Base-by-base conservation (phyloP, 2,888 invertebrate genomes). In the Bombyx huttoni region DNA sequence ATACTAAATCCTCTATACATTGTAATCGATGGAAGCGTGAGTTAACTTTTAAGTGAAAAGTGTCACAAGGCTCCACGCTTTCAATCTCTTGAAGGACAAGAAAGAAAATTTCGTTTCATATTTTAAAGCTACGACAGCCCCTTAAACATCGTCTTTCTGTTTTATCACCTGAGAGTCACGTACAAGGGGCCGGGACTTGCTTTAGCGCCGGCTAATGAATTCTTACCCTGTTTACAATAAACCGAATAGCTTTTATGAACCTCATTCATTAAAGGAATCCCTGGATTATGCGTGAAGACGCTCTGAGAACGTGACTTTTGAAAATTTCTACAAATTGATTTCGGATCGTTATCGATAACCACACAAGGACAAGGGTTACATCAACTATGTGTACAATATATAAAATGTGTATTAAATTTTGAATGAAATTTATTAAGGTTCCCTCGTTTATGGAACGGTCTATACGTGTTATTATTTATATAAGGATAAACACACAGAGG, bases 191-290 rank as follows among this genome's bases (percentile, higher is more conserved):
- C 63, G 62, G 65, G 63, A 64, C 63, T 68, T 65, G 64, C 71
- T 64, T 67, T 58, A 66, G 66, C 67, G 40, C 40, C 40, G 60
- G 68, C 71, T 83, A 81, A 83, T 83, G 81, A 84, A 82, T 80
- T 81, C 75, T 73, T 70, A 73, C 73, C 70, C 73, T 83, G 81
- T 84, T 83, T 81, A 80, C 79, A 79, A 81, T 81, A 76, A 79
- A 78, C 75, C 73, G 71, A 78, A 77, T 76, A 72, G 78, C 76
- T 77, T 81, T 81, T 76, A 78, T 75, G 75, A 73, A 76, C 70
- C 68, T 67, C 71, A 75, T 78, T 75, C 75, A 77, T 79, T 78
- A 76, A 73, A 73, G 65, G 66, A 71, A 75, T 73, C 74, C 72
- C 63, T 62, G 68, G 75, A 78, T 78, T 78, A 76, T 78, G 79